phyloP scores from a whole-genome alignment of 2,888 invertebrate species.

The Schizaphis graminum region DNA sequence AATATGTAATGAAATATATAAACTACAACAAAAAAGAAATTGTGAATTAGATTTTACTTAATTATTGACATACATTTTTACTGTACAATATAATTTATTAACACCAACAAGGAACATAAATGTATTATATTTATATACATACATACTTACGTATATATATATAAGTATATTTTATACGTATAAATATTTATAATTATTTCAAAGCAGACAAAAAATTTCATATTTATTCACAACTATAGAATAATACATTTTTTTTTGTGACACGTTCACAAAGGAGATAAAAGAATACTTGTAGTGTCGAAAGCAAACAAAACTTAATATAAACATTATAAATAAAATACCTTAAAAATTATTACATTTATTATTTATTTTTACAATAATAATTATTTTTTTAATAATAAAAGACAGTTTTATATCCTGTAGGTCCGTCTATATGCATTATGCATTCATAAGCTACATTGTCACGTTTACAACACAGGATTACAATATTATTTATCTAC shows the following conservation, averaged over 20 bases:
- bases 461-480: not conserved
- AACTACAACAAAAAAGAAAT: conserved; percentile 60
- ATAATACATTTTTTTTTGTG: conserved; percentile 35
- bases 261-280: conserved; percentile 6
- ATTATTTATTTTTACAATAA: conserved; percentile 43
- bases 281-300: conserved; percentile 13
- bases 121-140: conserved; percentile 32
- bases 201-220: conserved; percentile 46
- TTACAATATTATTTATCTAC: not conserved
- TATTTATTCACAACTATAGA: conserved; percentile 45
- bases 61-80: conserved; percentile 44
- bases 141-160: not conserved
- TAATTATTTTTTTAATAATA: conserved; percentile 24
- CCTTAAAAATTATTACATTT: conserved; percentile 44
- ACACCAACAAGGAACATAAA: conserved; percentile 57
- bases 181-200: conserved; percentile 44
- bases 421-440: conserved; percentile 50
- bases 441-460: conserved; percentile 38
- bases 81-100: conserved; percentile 61
- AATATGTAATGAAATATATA: conserved; percentile 47
- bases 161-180: not conserved
- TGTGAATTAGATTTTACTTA: conserved; percentile 42
- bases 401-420: conserved; percentile 57
- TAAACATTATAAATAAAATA: conserved; percentile 55
- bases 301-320: conserved; percentile 47